Evolutionary conservation across 2,113 vertebrate species (phyloP).

Genomic region (Phyllostomus hastatus): DNA sequence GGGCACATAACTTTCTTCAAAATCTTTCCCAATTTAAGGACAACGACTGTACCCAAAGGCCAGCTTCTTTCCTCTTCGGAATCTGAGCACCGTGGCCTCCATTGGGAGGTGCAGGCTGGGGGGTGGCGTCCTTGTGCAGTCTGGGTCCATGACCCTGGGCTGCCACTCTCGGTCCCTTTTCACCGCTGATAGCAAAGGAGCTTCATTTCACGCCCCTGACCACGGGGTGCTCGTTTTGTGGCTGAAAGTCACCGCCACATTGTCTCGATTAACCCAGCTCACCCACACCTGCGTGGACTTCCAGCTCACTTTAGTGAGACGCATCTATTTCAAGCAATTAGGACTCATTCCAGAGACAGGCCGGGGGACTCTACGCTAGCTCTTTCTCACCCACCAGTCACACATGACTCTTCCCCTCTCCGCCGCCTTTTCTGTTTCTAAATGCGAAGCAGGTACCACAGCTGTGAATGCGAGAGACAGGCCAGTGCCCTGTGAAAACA

Average conservation of each 20-base stretch:
- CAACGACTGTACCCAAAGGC: neutral
- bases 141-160: neutral
- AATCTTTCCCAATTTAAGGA: neutral
- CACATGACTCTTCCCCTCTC: neutral
- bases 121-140: neutral
- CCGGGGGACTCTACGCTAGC: neutral
- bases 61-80: neutral
- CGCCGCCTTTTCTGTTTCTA: neutral
- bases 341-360: neutral
- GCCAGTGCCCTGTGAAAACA: constrained; percentile 49
- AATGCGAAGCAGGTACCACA: constrained; percentile 61
- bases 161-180: neutral
- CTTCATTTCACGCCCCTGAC: neutral
- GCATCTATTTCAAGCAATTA: neutral
- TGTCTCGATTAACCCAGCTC: neutral
- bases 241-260: neutral
- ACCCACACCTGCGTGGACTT: neutral
- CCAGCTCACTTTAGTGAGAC: neutral
- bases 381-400: neutral
- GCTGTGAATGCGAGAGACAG: constrained; percentile 55
- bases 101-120: neutral
- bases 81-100: neutral
- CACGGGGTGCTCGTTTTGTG: neutral
- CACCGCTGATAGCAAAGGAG: constrained; percentile 9
- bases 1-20: neutral